phyloP scores from a whole-genome alignment of 2,797 vertebrate species.

The Atherinosoma microstoma region DNA sequence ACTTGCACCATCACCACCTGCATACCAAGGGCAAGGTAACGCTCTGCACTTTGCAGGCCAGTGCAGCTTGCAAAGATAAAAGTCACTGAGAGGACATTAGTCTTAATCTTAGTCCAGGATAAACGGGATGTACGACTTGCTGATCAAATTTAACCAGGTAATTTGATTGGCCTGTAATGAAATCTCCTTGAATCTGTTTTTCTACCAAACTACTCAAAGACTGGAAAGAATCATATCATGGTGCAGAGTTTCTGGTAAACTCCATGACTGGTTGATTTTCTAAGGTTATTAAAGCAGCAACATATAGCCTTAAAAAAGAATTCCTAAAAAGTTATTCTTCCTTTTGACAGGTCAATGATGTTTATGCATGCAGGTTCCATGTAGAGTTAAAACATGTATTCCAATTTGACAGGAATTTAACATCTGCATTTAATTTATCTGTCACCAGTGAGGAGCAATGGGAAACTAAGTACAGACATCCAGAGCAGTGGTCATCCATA shows the following conservation, averaged over 20 bases:
- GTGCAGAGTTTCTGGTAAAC: too few relatives aligned
- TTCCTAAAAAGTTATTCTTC: too few relatives aligned
- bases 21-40: slow-evolving; percentile 70
- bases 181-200: background rate
- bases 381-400: too few relatives aligned
- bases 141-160: background rate
- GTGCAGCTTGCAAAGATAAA: slow-evolving; percentile 13
- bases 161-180: slow-evolving; percentile 3
- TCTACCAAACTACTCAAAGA: background rate
- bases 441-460: too few relatives aligned
- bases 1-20: slow-evolving; percentile 64
- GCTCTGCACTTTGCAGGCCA: slow-evolving; percentile 9
- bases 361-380: too few relatives aligned
- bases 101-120: slow-evolving; percentile 1
- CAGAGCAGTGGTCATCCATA: background rate
- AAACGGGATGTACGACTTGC: background rate
- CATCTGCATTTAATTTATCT: too few relatives aligned
- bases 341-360: too few relatives aligned
- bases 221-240: background rate
- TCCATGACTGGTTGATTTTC: background rate
- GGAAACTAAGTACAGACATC: background rate
- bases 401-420: too few relatives aligned
- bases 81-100: background rate
- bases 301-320: background rate
- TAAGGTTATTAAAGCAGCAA: background rate